Conservation (phyloP, 2,113 vertebrate species). For the Triplophysa dalaica region DNA sequence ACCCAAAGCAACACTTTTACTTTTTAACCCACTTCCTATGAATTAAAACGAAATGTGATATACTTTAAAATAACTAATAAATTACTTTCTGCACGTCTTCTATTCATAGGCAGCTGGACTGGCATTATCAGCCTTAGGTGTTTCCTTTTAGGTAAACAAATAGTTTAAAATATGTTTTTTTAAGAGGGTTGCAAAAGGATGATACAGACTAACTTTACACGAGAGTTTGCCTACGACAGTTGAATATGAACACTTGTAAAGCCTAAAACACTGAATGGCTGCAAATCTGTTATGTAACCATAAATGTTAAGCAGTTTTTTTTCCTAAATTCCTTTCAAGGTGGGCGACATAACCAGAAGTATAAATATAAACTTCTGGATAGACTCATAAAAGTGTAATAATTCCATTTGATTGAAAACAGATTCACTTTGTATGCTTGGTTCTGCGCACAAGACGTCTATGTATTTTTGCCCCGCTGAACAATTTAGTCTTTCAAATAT, state of each 20-base stretch:
- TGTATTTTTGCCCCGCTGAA: background rate
- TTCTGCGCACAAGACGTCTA: too few species aligned
- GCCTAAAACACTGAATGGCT: constrained; percentile 58
- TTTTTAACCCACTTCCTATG: too few species aligned
- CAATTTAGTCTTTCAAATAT: too few species aligned
- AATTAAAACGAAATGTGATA: too few species aligned
- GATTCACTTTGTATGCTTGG: background rate
- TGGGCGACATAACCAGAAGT: constrained; percentile 44
- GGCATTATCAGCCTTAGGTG: background rate
- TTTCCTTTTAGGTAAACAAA: background rate
- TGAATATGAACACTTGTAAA: constrained; percentile 54
- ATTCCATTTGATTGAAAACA: background rate
- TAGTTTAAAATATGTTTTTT: background rate
- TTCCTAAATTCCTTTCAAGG: constrained; percentile 52
- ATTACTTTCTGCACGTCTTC: background rate
- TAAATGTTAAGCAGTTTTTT: constrained; percentile 65
- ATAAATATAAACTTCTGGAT: constrained; percentile 44
- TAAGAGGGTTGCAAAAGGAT: background rate
- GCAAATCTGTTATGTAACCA: constrained; percentile 72
- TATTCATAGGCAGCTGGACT: background rate
- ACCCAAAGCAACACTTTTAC: too few species aligned
- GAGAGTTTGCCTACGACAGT: constrained; percentile 15
- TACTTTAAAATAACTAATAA: too few species aligned
- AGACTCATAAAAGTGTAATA: background rate
- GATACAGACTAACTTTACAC: background rate